Evolutionary conservation across 2,888 invertebrate species (phyloP).

Genomic region (Caradrina clavipalpis): DNA sequence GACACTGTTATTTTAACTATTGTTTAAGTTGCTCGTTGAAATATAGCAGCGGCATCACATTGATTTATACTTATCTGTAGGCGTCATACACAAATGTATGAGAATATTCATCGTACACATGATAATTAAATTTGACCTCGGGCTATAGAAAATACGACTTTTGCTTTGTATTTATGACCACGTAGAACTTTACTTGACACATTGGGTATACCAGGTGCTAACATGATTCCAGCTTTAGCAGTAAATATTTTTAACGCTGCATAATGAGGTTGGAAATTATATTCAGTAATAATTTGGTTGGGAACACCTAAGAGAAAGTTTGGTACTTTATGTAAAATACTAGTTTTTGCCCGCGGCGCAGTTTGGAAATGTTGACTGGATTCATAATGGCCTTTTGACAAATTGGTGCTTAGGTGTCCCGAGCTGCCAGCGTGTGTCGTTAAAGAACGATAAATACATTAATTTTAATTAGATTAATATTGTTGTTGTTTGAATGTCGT

Average conservation of each 20-base stretch:
- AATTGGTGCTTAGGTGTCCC: constrained; percentile 44
- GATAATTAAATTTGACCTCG: constrained; percentile 90
- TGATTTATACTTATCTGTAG: constrained; percentile 85
- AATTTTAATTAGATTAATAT: background rate
- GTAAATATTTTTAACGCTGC: constrained; percentile 82
- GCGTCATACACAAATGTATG: constrained; percentile 76
- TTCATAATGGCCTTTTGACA: constrained; percentile 48
- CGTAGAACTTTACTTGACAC: constrained; percentile 83
- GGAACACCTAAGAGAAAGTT: constrained; percentile 61
- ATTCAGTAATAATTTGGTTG: constrained; percentile 60
- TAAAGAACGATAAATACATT: constrained; percentile 22
- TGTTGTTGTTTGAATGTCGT: background rate
- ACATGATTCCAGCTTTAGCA: constrained; percentile 71
- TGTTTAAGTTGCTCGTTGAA: constrained; percentile 85
- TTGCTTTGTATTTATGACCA: constrained; percentile 82
- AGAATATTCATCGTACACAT: constrained; percentile 82
- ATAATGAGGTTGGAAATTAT: constrained; percentile 62
- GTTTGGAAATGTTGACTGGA: constrained; percentile 48
- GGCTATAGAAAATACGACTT: constrained; percentile 82
- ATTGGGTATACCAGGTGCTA: constrained; percentile 80
- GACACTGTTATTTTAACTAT: constrained; percentile 87
- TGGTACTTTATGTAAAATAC: constrained; percentile 52
- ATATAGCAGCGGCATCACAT: constrained; percentile 73
- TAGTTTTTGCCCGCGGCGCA: constrained; percentile 56
- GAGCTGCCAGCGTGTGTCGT: constrained; percentile 11